Conservation (phyloP, 2,113 vertebrate species). For the Mellivora capensis region DNA sequence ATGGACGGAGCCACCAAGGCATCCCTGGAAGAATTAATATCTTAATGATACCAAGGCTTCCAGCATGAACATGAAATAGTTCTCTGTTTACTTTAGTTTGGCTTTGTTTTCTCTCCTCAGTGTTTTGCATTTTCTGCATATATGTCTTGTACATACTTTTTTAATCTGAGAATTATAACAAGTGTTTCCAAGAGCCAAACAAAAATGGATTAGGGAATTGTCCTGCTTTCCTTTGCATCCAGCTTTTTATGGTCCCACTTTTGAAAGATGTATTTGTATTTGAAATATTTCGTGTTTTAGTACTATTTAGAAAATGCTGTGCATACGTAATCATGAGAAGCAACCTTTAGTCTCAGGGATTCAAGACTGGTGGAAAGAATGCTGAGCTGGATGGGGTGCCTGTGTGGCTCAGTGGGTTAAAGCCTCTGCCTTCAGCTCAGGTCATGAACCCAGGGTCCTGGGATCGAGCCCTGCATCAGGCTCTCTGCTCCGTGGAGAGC, state of each 20-base stretch:
- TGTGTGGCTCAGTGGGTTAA: too few relatives aligned
- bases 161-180: neutral
- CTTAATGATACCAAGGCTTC: neutral
- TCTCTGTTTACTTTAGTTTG: neutral
- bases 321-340: neutral
- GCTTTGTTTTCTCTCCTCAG: neutral
- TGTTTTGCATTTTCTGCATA: neutral
- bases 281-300: neutral
- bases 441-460: too few relatives aligned
- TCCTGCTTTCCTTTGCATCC: neutral
- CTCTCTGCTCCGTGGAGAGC: too few relatives aligned
- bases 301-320: neutral
- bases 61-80: neutral
- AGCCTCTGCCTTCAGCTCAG: too few relatives aligned
- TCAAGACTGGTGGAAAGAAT: neutral
- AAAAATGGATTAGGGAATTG: neutral
- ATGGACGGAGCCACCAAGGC: too few relatives aligned
- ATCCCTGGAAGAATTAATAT: neutral
- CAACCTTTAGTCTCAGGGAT: neutral
- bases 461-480: too few relatives aligned
- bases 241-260: neutral
- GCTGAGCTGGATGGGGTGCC: neutral
- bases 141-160: neutral
- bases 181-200: neutral
- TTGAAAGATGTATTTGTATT: neutral